phyloP scores from a whole-genome alignment of 2,797 vertebrate species.

The Gouania willdenowi region DNA sequence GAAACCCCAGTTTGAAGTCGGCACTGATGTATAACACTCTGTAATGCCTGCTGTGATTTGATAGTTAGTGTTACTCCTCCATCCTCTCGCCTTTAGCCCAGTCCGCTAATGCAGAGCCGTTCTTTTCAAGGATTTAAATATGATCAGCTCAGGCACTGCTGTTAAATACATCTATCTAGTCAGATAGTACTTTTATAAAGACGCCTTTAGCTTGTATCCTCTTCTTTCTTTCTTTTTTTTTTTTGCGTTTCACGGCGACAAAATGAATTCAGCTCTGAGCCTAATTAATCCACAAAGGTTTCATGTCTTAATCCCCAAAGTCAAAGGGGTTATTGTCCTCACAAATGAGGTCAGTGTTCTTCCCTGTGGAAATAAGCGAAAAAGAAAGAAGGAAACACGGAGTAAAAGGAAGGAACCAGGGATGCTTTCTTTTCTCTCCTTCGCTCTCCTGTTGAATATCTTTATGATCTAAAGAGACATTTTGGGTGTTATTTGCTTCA shows the following conservation, averaged over 20 bases:
- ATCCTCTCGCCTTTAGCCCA: slow-evolving; percentile 28
- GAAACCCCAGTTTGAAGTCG: slow-evolving; percentile 56
- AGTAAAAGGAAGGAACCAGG: slow-evolving; percentile 41
- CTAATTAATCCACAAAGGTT: slow-evolving; percentile 88
- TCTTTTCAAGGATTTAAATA: slow-evolving; percentile 51
- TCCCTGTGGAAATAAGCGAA: slow-evolving; percentile 80
- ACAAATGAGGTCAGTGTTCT: slow-evolving; percentile 84
- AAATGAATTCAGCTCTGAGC: slow-evolving; percentile 82
- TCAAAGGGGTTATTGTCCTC: slow-evolving; percentile 87
- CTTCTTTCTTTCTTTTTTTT: slow-evolving; percentile 53
- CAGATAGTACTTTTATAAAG: slow-evolving; percentile 60
- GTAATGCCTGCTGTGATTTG: slow-evolving; percentile 57
- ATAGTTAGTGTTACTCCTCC: slow-evolving; percentile 46
- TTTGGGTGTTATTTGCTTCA: too few relatives aligned
- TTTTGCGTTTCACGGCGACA: slow-evolving; percentile 71
- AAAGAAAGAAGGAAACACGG: slow-evolving; percentile 64
- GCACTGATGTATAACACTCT: slow-evolving; percentile 44
- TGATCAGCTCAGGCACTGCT: slow-evolving; percentile 42
- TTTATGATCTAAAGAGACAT: too few relatives aligned
- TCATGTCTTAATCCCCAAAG: slow-evolving; percentile 87
- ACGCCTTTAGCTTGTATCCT: slow-evolving; percentile 57
- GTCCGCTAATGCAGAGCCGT: slow-evolving; percentile 29
- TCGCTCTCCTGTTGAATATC: slow-evolving; percentile 48
- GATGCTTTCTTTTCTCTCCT: slow-evolving; percentile 44
- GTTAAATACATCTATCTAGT: slow-evolving; percentile 56